Evolutionary conservation across 2,113 vertebrate genomes (phyloP).

Genomic region (Merops nubicus): DNA sequence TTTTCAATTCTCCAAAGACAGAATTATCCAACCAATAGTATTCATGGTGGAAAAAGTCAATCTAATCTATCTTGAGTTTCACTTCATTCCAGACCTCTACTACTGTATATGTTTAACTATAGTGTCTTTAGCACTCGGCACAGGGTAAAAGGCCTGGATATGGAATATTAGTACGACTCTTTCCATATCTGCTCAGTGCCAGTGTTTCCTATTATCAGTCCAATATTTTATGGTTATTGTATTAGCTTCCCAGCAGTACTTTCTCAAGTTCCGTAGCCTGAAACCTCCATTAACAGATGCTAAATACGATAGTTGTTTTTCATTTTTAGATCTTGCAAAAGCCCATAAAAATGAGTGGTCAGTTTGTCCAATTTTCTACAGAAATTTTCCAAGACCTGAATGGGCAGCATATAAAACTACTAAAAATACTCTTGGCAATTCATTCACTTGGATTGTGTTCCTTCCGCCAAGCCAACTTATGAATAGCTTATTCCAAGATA

Average conservation of each 20-base stretch:
- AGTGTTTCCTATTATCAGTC: conserved; percentile 69
- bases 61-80: background rate
- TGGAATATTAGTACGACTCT: conserved; percentile 40
- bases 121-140: conserved; percentile 1
- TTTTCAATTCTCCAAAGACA: conserved; percentile 1
- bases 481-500: conserved; percentile 70
- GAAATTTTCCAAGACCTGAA: conserved; percentile 70
- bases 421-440: conserved; percentile 69
- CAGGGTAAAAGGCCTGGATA: conserved; percentile 8
- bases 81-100: conserved; percentile 26
- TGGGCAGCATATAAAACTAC: conserved; percentile 66
- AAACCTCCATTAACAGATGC: conserved; percentile 66
- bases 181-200: conserved; percentile 56
- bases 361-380: conserved; percentile 66
- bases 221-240: conserved; percentile 56
- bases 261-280: conserved; percentile 57
- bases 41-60: background rate
- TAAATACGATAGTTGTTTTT: conserved; percentile 69
- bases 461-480: conserved; percentile 68
- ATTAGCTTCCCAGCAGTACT: conserved; percentile 57
- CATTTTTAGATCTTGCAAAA: conserved; percentile 53
- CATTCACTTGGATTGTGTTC: conserved; percentile 38
- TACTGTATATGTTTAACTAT: conserved; percentile 10
- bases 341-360: conserved; percentile 58
- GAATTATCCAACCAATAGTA: background rate